A percentile compares a stretch with the other conserved stretches of the same genome.
Evolutionary conservation across 2,888 invertebrate species (phyloP).

Genomic region (Tachina fera): DNA sequence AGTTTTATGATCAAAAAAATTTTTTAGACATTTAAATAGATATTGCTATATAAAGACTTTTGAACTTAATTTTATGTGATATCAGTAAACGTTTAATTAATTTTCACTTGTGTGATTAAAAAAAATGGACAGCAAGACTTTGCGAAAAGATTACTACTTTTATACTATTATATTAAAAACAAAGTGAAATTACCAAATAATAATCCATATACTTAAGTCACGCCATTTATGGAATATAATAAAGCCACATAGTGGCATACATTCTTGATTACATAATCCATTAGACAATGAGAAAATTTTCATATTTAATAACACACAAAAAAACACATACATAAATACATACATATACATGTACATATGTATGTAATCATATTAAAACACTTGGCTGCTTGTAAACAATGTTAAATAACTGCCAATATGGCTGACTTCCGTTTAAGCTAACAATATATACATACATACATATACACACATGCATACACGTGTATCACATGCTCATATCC

Average conservation of each 20-base stretch:
- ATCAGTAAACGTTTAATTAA: no score
- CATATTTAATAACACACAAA: not conserved
- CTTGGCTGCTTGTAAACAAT: constrained; percentile 60
- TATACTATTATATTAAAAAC: constrained; percentile 4
- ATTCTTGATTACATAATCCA: constrained; percentile 11
- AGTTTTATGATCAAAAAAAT: no score
- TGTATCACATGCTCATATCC: not conserved
- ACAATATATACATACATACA: not conserved
- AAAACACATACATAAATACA: not conserved
- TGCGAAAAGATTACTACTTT: constrained; percentile 2
- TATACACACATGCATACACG: not conserved
- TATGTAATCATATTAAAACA: constrained; percentile 18
- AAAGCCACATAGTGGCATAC: constrained; percentile 26
- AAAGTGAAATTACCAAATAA: constrained; percentile 22
- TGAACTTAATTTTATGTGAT: no score
- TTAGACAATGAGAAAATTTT: constrained; percentile 1
- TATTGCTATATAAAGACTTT: no score
- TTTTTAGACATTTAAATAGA: no score
- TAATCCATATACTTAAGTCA: constrained; percentile 44
- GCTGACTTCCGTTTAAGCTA: constrained; percentile 62
- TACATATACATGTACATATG: not conserved
- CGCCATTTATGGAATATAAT: constrained; percentile 47
- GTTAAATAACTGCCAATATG: constrained; percentile 58
- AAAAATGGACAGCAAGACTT: not conserved
- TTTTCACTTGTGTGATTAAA: not conserved